Evolutionary conservation across 2,888 invertebrate genomes (phyloP).

Genomic region (Idaea dimidiata): DNA sequence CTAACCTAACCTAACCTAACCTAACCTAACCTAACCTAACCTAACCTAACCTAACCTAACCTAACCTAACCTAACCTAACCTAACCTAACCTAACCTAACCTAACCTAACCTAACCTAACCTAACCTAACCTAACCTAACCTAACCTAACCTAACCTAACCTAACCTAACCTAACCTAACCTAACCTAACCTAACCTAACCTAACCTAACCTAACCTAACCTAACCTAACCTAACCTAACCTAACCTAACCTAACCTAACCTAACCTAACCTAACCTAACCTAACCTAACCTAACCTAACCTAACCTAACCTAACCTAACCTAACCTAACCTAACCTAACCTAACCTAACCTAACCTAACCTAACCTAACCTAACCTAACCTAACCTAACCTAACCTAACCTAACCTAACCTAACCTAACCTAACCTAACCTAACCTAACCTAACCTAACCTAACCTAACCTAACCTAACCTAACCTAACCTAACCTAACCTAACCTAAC

Average conservation of each 20-base stretch:
- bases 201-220: conserved; percentile 4
- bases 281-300: conserved; percentile 4
- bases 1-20: conserved; percentile 4
- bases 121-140: conserved; percentile 4
- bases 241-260: conserved; percentile 4
- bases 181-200: conserved; percentile 4
- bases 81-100: conserved; percentile 4
- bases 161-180: conserved; percentile 4
- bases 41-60: conserved; percentile 4
- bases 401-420: conserved; percentile 4
- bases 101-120: conserved; percentile 4
- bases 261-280: conserved; percentile 4
- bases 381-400: conserved; percentile 4
- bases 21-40: conserved; percentile 4
- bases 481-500: conserved; percentile 4
- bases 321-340: conserved; percentile 4
- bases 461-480: conserved; percentile 4
- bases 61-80: conserved; percentile 4
- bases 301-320: conserved; percentile 4
- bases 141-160: conserved; percentile 4
- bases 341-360: conserved; percentile 4
- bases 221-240: conserved; percentile 4
- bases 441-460: conserved; percentile 4
- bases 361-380: conserved; percentile 4
- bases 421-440: conserved; percentile 4